Conservation (phyloP, 2,888 invertebrate species). For the Drosophila kambysellisi region DNA sequence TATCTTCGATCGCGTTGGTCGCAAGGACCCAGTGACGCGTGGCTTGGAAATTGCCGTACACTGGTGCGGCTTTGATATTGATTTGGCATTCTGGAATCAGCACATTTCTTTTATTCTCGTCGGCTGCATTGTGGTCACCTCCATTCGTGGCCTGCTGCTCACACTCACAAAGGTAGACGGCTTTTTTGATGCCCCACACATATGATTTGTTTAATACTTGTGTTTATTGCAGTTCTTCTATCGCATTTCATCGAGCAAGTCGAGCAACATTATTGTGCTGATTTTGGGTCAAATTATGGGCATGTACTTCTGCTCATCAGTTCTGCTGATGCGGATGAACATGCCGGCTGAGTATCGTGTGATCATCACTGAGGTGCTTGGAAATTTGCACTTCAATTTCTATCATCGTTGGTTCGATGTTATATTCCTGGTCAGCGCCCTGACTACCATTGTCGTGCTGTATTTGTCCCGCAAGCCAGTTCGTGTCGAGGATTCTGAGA, state of each 20-base stretch:
- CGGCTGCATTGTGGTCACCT: conserved; percentile 99
- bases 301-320: conserved; percentile 99
- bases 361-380: conserved; percentile 94
- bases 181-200: fast-evolving
- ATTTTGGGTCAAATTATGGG: conserved; percentile 99
- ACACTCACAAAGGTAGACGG: conserved; percentile 96
- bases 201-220: neutral
- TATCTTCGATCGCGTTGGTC: conserved; percentile 99
- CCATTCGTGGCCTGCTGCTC: conserved; percentile 96
- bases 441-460: conserved; percentile 97
- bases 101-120: conserved; percentile 98
- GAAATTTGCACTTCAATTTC: conserved; percentile 99
- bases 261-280: conserved; percentile 98
- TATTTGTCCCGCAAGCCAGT: conserved; percentile 97
- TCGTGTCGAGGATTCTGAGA: conserved; percentile 84
- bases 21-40: conserved; percentile 98
- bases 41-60: conserved; percentile 98
- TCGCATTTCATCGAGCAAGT: conserved; percentile 99
- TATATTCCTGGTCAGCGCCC: conserved; percentile 98
- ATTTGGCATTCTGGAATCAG: conserved; percentile 99
- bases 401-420: conserved; percentile 99
- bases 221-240: conserved; percentile 95
- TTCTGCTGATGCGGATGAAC: conserved; percentile 99
- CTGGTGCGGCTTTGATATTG: conserved; percentile 97
- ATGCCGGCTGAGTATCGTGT: conserved; percentile 98